Evolutionary conservation across 2,888 invertebrate genomes (phyloP).

Genomic region (Nasonia oneida): DNA sequence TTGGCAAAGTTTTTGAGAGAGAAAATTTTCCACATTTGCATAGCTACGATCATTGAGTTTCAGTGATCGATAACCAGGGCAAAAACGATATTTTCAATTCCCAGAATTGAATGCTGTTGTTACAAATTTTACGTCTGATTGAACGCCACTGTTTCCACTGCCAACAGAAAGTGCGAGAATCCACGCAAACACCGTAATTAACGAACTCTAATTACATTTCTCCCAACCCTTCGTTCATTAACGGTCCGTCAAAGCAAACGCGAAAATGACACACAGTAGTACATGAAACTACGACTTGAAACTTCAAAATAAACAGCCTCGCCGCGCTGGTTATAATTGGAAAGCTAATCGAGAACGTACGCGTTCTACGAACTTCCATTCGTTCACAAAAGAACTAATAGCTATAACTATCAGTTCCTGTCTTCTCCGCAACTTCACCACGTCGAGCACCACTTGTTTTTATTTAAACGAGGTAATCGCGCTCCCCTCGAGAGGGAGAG

Average conservation of each 20-base stretch:
- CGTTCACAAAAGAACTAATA: conserved; percentile 12
- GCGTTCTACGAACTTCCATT: background rate
- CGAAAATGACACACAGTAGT: background rate
- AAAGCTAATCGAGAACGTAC: background rate
- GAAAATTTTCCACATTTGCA: background rate
- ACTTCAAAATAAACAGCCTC: conserved; percentile 1
- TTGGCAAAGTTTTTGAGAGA: background rate
- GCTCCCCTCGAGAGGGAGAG: background rate
- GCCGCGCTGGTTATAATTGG: background rate
- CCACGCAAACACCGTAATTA: background rate
- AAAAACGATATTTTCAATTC: no score
- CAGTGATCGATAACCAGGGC: no score
- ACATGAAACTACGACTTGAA: background rate
- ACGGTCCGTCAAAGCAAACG: background rate
- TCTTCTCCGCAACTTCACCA: background rate
- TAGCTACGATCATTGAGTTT: no score
- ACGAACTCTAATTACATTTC: background rate
- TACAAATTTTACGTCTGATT: no score
- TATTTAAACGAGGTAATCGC: background rate
- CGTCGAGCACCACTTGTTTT: background rate
- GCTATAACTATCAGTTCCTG: background rate
- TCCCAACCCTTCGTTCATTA: background rate
- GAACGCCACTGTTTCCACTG: background rate
- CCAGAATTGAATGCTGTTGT: no score
- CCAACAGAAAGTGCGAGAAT: background rate